Evolutionary conservation across 2,888 invertebrate genomes (phyloP), one percentile per base, ranked within the genome.

Genomic region (Drosophila multiciliata): DNA sequence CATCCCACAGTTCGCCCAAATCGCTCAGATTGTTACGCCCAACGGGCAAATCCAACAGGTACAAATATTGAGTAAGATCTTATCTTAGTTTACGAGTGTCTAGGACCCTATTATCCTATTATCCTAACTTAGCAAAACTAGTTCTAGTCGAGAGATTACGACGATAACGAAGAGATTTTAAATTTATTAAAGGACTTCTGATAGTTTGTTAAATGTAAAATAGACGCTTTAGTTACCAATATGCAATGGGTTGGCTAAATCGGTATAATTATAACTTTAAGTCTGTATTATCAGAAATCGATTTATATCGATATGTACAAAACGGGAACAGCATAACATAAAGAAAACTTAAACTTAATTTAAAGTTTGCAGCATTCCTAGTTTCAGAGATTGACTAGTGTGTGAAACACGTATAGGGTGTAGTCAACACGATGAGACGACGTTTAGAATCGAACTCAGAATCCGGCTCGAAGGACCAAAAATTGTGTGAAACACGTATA

Each of bases 21-120:
- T 97, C 65, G 97, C 97, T 0, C 97, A 97, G 91, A 96, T 97
- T 38, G 94, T 98, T n/a, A 97, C 97, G 6, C 97, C 97, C 0
- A 96, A 95, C 60, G 98, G 98, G 0, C 98, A 97, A 91, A 96
- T 98, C 65, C 98, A 98, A 84, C 98, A 98, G 91, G 96, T 98
- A 57, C 97, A 97, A 17, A 7, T n/a, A 26, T 17, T 45, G 15
- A 23, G 45, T 23, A 45, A 15, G 23, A 23, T 8, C 45, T 23
- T 45, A 45, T 3, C 20, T 12, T 45, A 8, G 23, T 15, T 45
- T 23, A 4, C 15, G 23, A 45, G n/a, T 40, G 9, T 2, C n/a
- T n/a, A 17, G 17, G 38, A 40, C 9, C 38, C 9, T 8, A 17
- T 40, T 8, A 9, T 29, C 38, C 9, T 8, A 17, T 40, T 8